These are phyloP conservation scores for Berghia stephanieae DNA, from an alignment of 1,140 invertebrate species.

Conservation along the genomic window DNA sequence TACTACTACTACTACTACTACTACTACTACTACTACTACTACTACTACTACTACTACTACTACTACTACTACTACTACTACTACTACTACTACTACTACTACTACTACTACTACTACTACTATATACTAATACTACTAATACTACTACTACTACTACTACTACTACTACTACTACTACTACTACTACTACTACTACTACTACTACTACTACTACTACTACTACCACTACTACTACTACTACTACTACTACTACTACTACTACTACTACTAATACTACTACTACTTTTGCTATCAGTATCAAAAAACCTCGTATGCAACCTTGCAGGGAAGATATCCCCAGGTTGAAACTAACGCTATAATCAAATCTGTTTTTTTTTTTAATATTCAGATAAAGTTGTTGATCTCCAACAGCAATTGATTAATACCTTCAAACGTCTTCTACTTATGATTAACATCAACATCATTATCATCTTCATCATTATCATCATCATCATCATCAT, in stretches of 20 bases:
- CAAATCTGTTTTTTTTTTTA: too few relatives aligned
- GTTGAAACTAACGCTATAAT: too few relatives aligned
- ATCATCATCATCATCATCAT: too few relatives aligned
- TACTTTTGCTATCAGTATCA: conserved; percentile 17
- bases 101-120: conserved; percentile 25
- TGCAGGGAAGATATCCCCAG: too few relatives aligned
- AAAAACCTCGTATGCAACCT: too few relatives aligned
- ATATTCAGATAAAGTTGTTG: too few relatives aligned
- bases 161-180: conserved; percentile 17
- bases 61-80: conserved; percentile 34
- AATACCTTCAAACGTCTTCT: too few relatives aligned
- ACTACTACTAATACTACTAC: background rate
- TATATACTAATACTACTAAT: conserved; percentile 23
- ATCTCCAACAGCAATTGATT: too few relatives aligned
- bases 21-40: conserved; percentile 30
- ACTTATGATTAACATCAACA: too few relatives aligned
- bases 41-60: conserved; percentile 34
- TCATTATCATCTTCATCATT: too few relatives aligned
- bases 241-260: background rate
- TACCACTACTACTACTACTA: background rate
- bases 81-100: conserved; percentile 27
- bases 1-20: conserved; percentile 35
- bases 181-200: background rate
- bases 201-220: conserved; percentile 10
- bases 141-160: conserved; percentile 11